These are phyloP conservation scores for Drosophila setosimentum DNA, from an alignment of 2,888 invertebrate genomes.

Conservation along the genomic window DNA sequence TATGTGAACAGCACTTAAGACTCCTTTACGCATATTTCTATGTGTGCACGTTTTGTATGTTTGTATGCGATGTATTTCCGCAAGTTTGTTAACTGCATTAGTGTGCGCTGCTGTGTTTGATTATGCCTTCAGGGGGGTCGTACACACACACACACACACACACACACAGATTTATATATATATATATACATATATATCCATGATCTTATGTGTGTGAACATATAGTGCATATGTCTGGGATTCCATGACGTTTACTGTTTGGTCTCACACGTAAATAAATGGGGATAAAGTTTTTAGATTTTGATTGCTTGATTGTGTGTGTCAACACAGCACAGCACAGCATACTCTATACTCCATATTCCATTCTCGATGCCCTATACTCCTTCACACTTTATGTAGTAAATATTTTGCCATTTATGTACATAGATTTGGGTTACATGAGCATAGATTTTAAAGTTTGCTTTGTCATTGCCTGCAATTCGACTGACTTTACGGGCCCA, in stretches of 20 bases:
- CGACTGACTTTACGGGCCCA: constrained; percentile 47
- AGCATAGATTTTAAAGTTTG: constrained; percentile 52
- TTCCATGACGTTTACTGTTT: constrained; percentile 58
- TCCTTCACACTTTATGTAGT: constrained; percentile 10
- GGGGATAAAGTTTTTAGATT: constrained; percentile 80
- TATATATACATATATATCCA: constrained; percentile 13
- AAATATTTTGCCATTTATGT: constrained; percentile 13
- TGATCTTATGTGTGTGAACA: not conserved
- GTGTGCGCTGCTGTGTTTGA: constrained; percentile 76
- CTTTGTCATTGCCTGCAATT: constrained; percentile 46
- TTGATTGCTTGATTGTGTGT: constrained; percentile 82
- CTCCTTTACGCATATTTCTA: constrained; percentile 57
- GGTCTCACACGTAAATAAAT: constrained; percentile 65
- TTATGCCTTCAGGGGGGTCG: constrained; percentile 70
- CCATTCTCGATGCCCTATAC: not conserved
- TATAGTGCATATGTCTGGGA: constrained; percentile 33
- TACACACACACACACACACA: constrained; percentile 32
- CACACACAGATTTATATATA: constrained; percentile 16
- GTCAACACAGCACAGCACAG: constrained; percentile 57
- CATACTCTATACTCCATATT: constrained; percentile 1
- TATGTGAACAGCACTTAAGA: constrained; percentile 66
- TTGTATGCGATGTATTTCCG: constrained; percentile 57
- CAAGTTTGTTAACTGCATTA: constrained; percentile 81
- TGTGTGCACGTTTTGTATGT: constrained; percentile 33
- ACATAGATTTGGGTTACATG: constrained; percentile 51